phyloP scores from a whole-genome alignment of 2,797 vertebrate species.

The Myiothlypis coronata region DNA sequence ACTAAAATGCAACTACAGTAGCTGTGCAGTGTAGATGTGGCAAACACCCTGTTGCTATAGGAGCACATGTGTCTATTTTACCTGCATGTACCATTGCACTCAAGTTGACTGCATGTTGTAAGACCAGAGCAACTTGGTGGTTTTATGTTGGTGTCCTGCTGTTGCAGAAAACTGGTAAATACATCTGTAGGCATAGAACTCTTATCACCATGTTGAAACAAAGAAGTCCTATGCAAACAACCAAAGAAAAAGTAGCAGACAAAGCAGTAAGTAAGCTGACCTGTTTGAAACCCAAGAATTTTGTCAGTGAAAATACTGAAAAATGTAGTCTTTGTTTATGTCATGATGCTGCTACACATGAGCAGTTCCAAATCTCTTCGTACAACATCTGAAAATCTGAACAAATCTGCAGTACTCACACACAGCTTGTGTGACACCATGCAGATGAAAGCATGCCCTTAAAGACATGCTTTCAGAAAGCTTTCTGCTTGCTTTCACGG shows the following conservation, averaged over 20 bases:
- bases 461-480: background rate
- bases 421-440: background rate
- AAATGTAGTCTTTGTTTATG: background rate
- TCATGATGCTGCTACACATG: background rate
- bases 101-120: background rate
- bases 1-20: background rate
- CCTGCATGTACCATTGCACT: background rate
- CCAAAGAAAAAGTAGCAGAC: background rate
- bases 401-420: background rate
- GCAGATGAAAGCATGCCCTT: background rate
- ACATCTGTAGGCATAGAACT: background rate
- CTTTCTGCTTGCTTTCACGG: background rate
- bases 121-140: background rate
- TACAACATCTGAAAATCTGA: background rate
- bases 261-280: background rate
- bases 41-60: background rate
- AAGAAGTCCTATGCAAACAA: background rate
- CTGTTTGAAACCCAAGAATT: background rate
- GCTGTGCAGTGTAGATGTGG: background rate
- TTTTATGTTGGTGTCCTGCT: background rate
- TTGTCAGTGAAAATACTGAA: background rate
- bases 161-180: background rate
- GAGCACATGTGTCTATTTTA: background rate
- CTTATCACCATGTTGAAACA: background rate
- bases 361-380: background rate